Base-by-base conservation (phyloP, 2,797 vertebrate genomes). In the Australoheros facetus region DNA sequence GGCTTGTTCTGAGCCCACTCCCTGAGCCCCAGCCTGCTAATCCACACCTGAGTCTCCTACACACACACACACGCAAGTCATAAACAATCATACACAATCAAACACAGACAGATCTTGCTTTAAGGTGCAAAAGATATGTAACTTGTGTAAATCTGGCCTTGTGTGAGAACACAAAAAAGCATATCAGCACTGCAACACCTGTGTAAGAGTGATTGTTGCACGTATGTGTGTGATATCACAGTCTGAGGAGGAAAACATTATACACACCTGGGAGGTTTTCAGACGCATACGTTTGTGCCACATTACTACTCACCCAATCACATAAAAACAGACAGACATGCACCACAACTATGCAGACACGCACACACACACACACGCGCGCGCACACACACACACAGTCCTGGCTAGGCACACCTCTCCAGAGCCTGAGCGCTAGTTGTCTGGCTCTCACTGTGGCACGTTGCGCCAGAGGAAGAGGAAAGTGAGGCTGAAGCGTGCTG, bases 21-120 rank as follows among this genome's bases (percentile, higher is more conserved):
- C 90, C 91, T 13, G 69, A 90, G 89, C 86, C 87, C 88, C 87
- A 81, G 71, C 4, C 81, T 79, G 81, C 87, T 94, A 93, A 95
- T 95, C 90, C 93, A 92, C 93, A 95, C 92, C 92, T 92, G 91
- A 89, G 89, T 83, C 90, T 74, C n/a, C 6, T 16, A 64, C 69
- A 48, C 73, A 48, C 45, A 45, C 14, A 13, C 0, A 8, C 39
- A 16, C 37, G 28, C 39, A 71, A 7, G 32, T 75, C 48, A 53
- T 14, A 71, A 53, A 59, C 73, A 73, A 51, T n/a, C 9, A 34
- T 56, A 58, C 48, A 69, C 71, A 75, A 48, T 74, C 73, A 59
- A 55, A 69, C 71, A 56, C 79, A 77, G 76, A 70, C 32, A 57
- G 34, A 82, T 86, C 79, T 74, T 77, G 53, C 37, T 85, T 83